phyloP scores from a whole-genome alignment of 2,797 vertebrate genomes.

The Hafferia zeledoni region DNA sequence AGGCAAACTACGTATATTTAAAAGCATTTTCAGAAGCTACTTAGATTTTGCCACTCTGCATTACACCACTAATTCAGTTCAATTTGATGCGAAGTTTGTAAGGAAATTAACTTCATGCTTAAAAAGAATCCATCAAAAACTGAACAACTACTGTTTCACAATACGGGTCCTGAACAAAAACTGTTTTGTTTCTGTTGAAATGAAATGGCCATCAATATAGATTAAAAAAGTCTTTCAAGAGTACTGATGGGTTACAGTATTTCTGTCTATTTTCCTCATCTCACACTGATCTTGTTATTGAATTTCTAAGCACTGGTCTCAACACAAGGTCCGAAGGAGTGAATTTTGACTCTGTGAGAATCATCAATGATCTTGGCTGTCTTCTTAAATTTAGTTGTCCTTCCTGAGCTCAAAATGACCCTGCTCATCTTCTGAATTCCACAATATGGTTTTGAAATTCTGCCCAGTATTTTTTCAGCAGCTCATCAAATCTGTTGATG shows the following conservation, averaged over 20 bases:
- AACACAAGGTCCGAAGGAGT: neutral
- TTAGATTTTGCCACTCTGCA: neutral
- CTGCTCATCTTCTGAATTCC: neutral
- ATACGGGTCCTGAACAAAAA: rapidly evolving
- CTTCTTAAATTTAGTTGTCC: neutral
- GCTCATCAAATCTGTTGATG: slow-evolving; percentile 13
- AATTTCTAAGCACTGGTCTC: neutral
- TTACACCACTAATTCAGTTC: neutral
- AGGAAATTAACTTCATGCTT: neutral
- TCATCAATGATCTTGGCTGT: neutral
- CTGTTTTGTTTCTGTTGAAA: neutral
- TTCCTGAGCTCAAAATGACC: neutral
- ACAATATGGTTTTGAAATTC: slow-evolving; percentile 2
- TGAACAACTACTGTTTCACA: neutral
- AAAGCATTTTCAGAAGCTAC: neutral
- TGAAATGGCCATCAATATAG: neutral
- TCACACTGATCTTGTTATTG: neutral
- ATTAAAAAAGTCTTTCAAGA: neutral
- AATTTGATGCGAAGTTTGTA: neutral
- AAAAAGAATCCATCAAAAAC: neutral
- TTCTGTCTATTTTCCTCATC: neutral
- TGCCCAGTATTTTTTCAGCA: neutral
- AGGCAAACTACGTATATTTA: neutral
- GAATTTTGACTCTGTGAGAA: neutral
- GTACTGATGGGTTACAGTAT: neutral